A percentile compares a stretch with the other conserved stretches of the same genome.
These are phyloP conservation scores for Phylloscopus trochilus DNA, from an alignment of 2,113 vertebrate genomes.

Conservation along the genomic window DNA sequence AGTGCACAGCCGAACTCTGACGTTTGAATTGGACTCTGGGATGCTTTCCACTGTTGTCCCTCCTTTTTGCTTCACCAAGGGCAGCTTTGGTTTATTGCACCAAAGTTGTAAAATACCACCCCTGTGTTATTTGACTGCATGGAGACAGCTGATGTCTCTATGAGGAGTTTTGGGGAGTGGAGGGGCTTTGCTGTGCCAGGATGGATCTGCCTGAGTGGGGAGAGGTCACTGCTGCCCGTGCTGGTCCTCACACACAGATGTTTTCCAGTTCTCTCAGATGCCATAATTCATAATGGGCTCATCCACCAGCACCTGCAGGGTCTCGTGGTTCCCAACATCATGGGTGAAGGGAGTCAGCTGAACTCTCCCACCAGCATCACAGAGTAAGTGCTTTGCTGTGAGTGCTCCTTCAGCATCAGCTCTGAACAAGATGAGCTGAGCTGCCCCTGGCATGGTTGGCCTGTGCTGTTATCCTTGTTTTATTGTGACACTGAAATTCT, in stretches of 20 bases:
- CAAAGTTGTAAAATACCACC: neutral
- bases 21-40: accelerated
- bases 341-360: slow-evolving; percentile 12
- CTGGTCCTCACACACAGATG: neutral
- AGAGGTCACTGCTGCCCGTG: accelerated
- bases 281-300: neutral
- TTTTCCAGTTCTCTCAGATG: slow-evolving; percentile 25
- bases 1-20: accelerated
- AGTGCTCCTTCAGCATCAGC: neutral
- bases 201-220: neutral
- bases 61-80: neutral
- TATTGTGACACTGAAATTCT: neutral
- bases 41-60: neutral
- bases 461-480: accelerated
- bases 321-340: slow-evolving; percentile 16
- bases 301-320: slow-evolving; percentile 24
- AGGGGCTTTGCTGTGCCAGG: neutral
- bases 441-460: accelerated
- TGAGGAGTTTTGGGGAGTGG: neutral
- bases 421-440: neutral
- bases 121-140: neutral
- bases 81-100: neutral
- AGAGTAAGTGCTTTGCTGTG: neutral
- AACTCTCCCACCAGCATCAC: slow-evolving; percentile 33
- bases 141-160: neutral